Evolutionary conservation across 2,113 vertebrate genomes (phyloP), one percentile per base, ranked within the genome.

Genomic region (Barbus barbus): DNA sequence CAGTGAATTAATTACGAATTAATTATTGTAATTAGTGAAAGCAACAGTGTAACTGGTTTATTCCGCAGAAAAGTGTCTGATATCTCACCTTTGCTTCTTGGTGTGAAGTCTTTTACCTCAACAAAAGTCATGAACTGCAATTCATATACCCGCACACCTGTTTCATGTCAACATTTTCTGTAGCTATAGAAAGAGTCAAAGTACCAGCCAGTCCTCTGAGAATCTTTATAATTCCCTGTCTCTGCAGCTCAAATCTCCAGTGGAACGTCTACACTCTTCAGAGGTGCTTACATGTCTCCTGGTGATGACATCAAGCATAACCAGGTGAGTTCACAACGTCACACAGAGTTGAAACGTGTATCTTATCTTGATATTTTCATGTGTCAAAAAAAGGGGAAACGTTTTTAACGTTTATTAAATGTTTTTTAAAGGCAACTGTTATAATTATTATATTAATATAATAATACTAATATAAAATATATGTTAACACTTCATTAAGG

Each of bases 301-400:
- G 92, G 95, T 76, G 98, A 99, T 91, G 97, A 98, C 92, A 95
- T 97, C 88, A 99, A 99, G 94, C 97, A 98, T 86, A 98, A 98
- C 93, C 98, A 99, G 96, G 98, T 98, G 91, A 51, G 60, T 20
- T 74, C 58, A 56, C 28, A 4, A 22, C 51, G 22, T 81, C n/a
- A 83, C 9, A 22, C 12, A 24, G 22, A 53, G 20, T 28, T 78
- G 65, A 20, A 69, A 24, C 31, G 61, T 75, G 3, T 53, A 81
- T 9, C 4, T 76, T 5, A 36, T 69, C 4, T 9, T 69, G 63
- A 67, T 16, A 31, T 65, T 65, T 51, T 51, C 48, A 51, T 18
- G 48, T 51, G 16, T 51, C 16, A 18, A 51, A 51, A 51, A 51
- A 16, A 5, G 48, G 46, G 48, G 14, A 51, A 18, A 51, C n/a